These are phyloP conservation scores for Todiramphus saurophagus DNA, from an alignment of 2,113 vertebrate species.

Conservation along the genomic window DNA sequence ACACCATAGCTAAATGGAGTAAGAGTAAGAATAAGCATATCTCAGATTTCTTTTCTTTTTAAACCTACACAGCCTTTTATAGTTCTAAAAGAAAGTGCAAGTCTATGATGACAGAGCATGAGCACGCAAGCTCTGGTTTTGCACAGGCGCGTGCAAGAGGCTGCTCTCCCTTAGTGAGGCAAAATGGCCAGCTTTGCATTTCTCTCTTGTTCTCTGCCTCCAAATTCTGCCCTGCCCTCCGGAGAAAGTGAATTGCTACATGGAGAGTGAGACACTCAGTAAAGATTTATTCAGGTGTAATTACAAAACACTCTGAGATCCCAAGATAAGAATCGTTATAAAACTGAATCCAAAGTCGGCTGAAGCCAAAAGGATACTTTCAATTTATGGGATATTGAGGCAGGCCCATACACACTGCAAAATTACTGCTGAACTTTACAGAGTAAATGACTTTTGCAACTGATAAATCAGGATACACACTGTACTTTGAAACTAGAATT, in stretches of 20 bases:
- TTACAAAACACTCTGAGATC: neutral
- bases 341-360: neutral
- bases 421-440: conserved; percentile 9
- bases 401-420: neutral
- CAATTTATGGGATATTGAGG: neutral
- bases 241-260: neutral
- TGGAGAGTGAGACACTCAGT: neutral
- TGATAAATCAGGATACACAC: neutral
- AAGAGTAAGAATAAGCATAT: neutral
- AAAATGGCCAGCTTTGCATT: neutral
- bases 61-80: neutral
- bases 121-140: neutral
- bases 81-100: neutral
- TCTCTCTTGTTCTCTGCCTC: neutral
- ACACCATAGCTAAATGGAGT: neutral
- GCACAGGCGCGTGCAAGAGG: neutral
- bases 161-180: neutral
- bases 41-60: neutral
- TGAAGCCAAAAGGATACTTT: neutral
- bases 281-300: neutral
- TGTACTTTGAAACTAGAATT: neutral
- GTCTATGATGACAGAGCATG: fast-evolving
- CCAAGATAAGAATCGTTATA: neutral
- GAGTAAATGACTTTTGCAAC: neutral
- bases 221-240: neutral